Percentiles rank a stretch among this genome's conserved stretches.
phyloP scores from a whole-genome alignment of 2,797 vertebrate species.

The Rhincodon typus region DNA sequence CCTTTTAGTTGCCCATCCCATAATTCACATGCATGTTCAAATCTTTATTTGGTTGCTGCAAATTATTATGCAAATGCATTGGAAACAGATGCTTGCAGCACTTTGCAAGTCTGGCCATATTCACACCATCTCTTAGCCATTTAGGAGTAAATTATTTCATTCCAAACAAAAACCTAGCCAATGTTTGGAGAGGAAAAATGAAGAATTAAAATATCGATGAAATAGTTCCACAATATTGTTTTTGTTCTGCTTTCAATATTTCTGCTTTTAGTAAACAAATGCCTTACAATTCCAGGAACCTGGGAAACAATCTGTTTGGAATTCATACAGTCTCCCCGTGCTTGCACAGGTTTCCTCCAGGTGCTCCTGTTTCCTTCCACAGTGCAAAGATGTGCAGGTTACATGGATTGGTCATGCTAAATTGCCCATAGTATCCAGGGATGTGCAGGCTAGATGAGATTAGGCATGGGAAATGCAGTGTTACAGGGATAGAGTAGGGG shows the following conservation, averaged over 20 bases:
- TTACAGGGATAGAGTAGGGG: too few species aligned
- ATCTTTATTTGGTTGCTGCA: not conserved
- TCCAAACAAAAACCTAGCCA: not conserved
- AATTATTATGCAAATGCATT: not conserved
- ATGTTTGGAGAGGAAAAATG: not conserved
- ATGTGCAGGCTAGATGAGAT: too few species aligned
- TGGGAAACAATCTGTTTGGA: too few species aligned
- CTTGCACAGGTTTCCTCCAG: too few species aligned
- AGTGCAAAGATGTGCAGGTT: too few species aligned
- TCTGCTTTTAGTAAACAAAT: too few species aligned
- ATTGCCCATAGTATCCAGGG: too few species aligned
- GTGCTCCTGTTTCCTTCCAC: too few species aligned
- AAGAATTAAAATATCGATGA: not conserved
- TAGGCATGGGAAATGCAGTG: too few species aligned
- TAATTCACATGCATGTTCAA: not conserved
- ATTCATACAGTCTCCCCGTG: too few species aligned
- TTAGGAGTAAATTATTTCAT: not conserved
- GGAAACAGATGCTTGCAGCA: not conserved
- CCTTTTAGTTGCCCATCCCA: not conserved
- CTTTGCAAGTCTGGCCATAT: not conserved
- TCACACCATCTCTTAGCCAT: not conserved
- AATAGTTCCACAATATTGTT: not conserved
- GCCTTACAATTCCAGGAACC: too few species aligned
- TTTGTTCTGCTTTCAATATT: not conserved
- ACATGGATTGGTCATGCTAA: too few species aligned